phyloP scores from a whole-genome alignment of 2,113 vertebrate species.

The Chinchilla lanigera region DNA sequence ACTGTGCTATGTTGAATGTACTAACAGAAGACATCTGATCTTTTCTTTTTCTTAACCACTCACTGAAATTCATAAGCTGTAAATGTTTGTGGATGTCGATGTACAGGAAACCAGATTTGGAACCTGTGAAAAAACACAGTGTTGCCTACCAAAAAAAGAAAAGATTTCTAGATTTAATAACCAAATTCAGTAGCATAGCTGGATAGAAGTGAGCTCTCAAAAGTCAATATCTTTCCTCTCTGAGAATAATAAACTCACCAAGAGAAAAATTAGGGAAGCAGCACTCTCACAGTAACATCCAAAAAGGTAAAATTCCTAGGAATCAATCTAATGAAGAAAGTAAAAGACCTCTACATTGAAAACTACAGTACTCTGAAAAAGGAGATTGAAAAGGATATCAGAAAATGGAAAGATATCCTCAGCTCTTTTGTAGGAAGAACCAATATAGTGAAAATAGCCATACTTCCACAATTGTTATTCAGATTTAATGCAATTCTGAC shows the following conservation, averaged over 20 bases:
- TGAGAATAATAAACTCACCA: not conserved
- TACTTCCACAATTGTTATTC: too few species aligned
- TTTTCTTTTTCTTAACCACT: not conserved
- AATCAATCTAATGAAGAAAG: too few species aligned
- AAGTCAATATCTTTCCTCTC: not conserved
- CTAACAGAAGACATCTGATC: not conserved
- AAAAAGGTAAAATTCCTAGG: too few species aligned
- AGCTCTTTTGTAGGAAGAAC: too few species aligned
- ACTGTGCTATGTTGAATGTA: not conserved
- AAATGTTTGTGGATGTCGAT: not conserved
- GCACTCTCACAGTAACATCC: too few species aligned
- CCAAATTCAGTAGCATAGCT: not conserved
- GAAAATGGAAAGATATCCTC: too few species aligned
- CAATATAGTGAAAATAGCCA: too few species aligned
- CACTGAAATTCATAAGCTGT: constrained; percentile 36
- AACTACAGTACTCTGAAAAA: too few species aligned
- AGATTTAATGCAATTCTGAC: too few species aligned
- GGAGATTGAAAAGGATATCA: too few species aligned
- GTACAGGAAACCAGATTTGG: not conserved
- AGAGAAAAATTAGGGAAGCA: too few species aligned
- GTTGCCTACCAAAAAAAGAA: not conserved
- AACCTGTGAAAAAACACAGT: constrained; percentile 34
- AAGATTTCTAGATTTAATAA: not conserved
- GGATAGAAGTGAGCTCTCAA: not conserved
- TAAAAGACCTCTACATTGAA: too few species aligned